Evolutionary conservation across 2,797 vertebrate species (phyloP).

Genomic region (Phoeniculus purpureus): DNA sequence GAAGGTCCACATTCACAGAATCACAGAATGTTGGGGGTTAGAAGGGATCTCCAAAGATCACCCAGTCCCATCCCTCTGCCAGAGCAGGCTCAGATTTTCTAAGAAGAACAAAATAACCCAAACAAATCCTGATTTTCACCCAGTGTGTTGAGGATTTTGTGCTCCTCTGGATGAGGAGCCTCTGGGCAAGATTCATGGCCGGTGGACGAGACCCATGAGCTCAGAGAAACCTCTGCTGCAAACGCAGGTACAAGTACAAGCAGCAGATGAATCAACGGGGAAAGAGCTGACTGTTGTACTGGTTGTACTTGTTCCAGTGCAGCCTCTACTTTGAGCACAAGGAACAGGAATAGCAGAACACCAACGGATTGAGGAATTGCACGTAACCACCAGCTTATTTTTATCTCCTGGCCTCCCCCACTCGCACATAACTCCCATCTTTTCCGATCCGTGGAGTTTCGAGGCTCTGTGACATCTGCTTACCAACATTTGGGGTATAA

Average conservation of each 20-base stretch:
- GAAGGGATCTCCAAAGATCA: too few relatives aligned
- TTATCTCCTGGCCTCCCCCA: constrained; percentile 45
- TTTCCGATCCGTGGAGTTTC: constrained; percentile 14
- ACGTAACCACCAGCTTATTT: not conserved
- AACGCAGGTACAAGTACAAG: not conserved
- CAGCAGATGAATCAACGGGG: not conserved
- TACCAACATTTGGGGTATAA: constrained; percentile 64
- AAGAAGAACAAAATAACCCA: not conserved
- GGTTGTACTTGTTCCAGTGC: not conserved
- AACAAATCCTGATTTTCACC: not conserved
- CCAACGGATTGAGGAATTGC: constrained; percentile 13
- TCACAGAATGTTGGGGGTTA: too few relatives aligned
- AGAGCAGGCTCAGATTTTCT: not conserved
- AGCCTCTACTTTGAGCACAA: not conserved
- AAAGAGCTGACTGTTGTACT: not conserved
- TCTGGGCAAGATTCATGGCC: not conserved
- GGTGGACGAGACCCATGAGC: not conserved
- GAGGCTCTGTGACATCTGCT: constrained; percentile 53
- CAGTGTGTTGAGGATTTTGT: not conserved
- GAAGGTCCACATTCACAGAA: too few relatives aligned
- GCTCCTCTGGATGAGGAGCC: not conserved
- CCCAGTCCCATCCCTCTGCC: too few relatives aligned
- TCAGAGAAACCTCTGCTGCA: not conserved
- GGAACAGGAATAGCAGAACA: constrained; percentile 36
- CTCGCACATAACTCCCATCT: not conserved